Conservation (phyloP, 1,140 invertebrate genomes). For the Macrotrachela quadricornifera region DNA sequence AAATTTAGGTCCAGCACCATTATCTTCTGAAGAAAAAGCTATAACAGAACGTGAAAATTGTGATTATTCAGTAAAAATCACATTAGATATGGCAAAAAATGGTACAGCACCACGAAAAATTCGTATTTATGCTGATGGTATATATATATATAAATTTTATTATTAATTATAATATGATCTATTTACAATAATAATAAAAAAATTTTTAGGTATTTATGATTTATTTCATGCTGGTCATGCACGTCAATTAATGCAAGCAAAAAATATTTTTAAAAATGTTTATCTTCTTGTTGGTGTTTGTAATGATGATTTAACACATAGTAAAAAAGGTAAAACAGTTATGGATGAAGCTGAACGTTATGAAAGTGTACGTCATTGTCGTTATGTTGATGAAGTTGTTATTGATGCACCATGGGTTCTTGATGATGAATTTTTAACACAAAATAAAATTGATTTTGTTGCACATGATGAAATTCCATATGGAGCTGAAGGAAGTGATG, state of each 20-base stretch:
- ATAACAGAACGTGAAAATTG: constrained; percentile 49
- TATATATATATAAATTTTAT: too few relatives aligned
- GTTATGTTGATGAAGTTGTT: constrained; percentile 95
- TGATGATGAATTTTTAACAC: constrained; percentile 64
- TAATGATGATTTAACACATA: constrained; percentile 65
- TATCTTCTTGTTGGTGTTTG: constrained; percentile 96
- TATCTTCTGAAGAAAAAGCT: constrained; percentile 61
- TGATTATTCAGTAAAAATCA: constrained; percentile 62
- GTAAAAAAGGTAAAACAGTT: constrained; percentile 82
- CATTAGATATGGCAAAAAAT: constrained; percentile 54
- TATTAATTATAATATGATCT: too few relatives aligned
- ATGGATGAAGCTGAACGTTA: constrained; percentile 89
- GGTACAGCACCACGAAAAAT: constrained; percentile 54
- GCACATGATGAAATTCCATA: constrained; percentile 97
- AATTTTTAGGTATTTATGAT: constrained; percentile 65
- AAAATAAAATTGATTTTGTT: constrained; percentile 96
- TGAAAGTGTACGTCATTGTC: constrained; percentile 84
- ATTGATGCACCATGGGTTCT: constrained; percentile 81
- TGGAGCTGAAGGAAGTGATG: constrained; percentile 44
- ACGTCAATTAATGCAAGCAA: constrained; percentile 86
- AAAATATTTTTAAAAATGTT: constrained; percentile 85
- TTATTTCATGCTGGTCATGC: constrained; percentile 76
- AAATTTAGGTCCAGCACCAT: constrained; percentile 46
- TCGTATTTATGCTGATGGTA: constrained; percentile 79
- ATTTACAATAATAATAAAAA: too few relatives aligned